Evolutionary conservation across 2,888 invertebrate species (phyloP).

Genomic region (Miltochrista miniata): DNA sequence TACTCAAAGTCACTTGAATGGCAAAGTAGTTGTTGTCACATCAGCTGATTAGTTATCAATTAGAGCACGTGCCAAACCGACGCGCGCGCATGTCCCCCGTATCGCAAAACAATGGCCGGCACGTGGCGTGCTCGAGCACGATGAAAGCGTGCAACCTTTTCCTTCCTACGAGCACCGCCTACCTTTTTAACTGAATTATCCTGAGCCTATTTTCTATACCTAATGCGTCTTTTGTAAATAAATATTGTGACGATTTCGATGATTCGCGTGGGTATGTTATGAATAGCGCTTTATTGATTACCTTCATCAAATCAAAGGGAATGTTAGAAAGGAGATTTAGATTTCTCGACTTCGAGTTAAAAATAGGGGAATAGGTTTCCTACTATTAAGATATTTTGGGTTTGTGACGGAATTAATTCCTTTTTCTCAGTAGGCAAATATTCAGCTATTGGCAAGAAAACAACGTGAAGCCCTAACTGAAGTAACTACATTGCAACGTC

Average conservation of each 20-base stretch:
- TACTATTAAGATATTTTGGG: too few species aligned
- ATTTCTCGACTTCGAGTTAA: too few species aligned
- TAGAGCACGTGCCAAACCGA: conserved; percentile 29
- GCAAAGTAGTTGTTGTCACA: conserved; percentile 10
- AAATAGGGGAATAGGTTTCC: too few species aligned
- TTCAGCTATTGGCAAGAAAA: too few species aligned
- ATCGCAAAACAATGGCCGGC: conserved; percentile 9
- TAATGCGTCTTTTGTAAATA: conserved; percentile 15
- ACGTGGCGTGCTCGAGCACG: conserved; percentile 20
- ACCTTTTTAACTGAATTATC: conserved; percentile 56
- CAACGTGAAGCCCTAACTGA: too few species aligned
- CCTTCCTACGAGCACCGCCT: conserved; percentile 49
- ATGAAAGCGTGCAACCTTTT: background rate
- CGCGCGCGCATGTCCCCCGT: conserved; percentile 10
- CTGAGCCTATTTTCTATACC: conserved; percentile 25
- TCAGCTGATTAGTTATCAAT: conserved; percentile 55
- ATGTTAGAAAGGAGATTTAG: too few species aligned
- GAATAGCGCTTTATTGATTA: conserved; percentile 11
- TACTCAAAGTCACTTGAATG: background rate
- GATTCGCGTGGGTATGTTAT: conserved; percentile 21
- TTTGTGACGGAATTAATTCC: too few species aligned
- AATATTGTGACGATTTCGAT: conserved; percentile 44
- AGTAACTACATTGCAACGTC: too few species aligned
- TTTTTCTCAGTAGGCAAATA: too few species aligned
- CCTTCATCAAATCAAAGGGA: background rate